phyloP scores from a whole-genome alignment of 2,113 vertebrate species.

The Halcyon malimbica region DNA sequence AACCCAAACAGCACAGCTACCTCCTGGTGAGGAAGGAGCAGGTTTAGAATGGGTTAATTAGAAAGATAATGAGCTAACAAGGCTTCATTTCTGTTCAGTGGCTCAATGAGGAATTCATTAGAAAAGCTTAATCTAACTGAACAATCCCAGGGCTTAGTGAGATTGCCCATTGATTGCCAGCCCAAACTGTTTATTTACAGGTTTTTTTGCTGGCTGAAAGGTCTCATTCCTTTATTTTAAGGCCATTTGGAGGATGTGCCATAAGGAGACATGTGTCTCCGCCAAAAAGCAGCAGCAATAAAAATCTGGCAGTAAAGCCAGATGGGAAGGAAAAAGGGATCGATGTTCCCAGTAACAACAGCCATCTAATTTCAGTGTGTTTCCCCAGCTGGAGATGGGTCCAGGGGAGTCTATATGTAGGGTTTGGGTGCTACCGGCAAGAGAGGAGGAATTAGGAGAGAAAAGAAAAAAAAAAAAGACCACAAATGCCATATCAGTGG shows the following conservation, averaged over 20 bases:
- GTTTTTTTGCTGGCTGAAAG: slow-evolving; percentile 54
- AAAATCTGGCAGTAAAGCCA: slow-evolving; percentile 25
- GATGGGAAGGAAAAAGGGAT: slow-evolving; percentile 22
- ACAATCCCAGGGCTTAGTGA: slow-evolving; percentile 70
- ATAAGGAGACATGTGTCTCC: not conserved
- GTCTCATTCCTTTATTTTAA: slow-evolving; percentile 60
- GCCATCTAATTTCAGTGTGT: not conserved
- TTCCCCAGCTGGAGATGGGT: not conserved
- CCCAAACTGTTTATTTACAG: slow-evolving; percentile 69
- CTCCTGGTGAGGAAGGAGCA: slow-evolving; percentile 71
- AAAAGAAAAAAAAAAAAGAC: not conserved
- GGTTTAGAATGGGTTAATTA: slow-evolving; percentile 81
- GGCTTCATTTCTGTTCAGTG: slow-evolving; percentile 76
- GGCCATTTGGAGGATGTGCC: not conserved
- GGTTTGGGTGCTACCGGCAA: not conserved
- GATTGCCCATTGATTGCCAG: slow-evolving; percentile 71
- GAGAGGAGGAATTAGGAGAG: not conserved
- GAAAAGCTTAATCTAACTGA: slow-evolving; percentile 74
- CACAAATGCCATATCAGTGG: not conserved
- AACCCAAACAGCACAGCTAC: slow-evolving; percentile 70
- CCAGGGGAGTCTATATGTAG: not conserved
- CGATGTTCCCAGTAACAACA: not conserved
- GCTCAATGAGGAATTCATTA: slow-evolving; percentile 81
- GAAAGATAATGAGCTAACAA: slow-evolving; percentile 81
- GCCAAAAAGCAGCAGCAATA: slow-evolving; percentile 10